Evolutionary conservation across 2,888 invertebrate species (phyloP).

Genomic region (Bombylius discolor): DNA sequence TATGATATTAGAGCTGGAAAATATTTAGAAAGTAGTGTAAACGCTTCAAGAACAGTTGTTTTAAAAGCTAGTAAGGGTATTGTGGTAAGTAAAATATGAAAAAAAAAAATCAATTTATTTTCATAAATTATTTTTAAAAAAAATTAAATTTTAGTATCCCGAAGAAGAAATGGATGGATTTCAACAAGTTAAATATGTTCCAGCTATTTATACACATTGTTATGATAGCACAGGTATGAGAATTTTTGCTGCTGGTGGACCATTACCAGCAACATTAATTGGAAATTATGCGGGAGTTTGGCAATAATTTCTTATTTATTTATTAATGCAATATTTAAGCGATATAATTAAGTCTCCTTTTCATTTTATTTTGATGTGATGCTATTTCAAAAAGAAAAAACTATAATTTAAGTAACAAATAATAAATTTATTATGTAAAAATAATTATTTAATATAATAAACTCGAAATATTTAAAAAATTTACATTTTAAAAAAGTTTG

Average conservation of each 20-base stretch:
- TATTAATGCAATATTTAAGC: no score
- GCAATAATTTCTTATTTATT: conserved; percentile 49
- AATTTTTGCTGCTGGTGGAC: conserved; percentile 90
- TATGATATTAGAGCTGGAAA: conserved; percentile 85
- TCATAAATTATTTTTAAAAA: not conserved
- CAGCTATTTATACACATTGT: conserved; percentile 93
- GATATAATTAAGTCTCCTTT: no score
- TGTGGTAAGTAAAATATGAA: conserved; percentile 47
- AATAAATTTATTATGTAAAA: no score
- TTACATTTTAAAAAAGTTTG: no score
- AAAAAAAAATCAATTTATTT: not conserved
- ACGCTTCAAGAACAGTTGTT: conserved; percentile 75
- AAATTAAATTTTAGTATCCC: conserved; percentile 49
- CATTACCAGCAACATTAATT: conserved; percentile 76
- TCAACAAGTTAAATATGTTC: conserved; percentile 75
- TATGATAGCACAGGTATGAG: conserved; percentile 86
- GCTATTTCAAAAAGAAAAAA: no score
- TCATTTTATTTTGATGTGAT: no score
- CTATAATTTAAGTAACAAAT: no score
- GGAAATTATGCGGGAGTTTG: conserved; percentile 93
- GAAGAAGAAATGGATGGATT: conserved; percentile 75
- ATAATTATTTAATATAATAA: no score
- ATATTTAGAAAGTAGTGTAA: conserved; percentile 81
- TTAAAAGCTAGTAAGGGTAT: conserved; percentile 79
- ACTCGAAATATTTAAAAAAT: no score